Evolutionary conservation across 2,113 vertebrate species (phyloP), one percentile per base, ranked within the genome.

Genomic region (Lycocorax pyrrhopterus): DNA sequence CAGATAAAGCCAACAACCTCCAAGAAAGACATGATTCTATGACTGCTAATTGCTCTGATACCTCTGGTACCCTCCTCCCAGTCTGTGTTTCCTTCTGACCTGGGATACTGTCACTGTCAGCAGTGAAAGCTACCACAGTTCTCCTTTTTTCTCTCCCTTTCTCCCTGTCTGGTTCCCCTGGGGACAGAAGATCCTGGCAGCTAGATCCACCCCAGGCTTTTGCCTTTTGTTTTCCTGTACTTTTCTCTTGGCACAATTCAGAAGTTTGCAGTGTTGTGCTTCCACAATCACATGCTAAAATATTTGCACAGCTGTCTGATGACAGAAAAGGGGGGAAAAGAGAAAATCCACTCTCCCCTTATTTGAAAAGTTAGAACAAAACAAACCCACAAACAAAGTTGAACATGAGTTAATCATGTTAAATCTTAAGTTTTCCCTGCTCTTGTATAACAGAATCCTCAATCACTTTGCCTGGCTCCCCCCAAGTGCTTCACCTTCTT

Each of bases 231-330:
- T 91, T 97, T 91, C 64, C 93, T 90, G 47, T 89, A 60, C 77
- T 95, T 96, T 89, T 85, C 91, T 95, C 92, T 92, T 97, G 96
- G 96, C 96, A 95, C 74, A 47, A 25, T 25, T 71, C 75, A 92
- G 88, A 96, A 84, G 84, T 96, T 96, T 96, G 96, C 93, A 87
- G 91, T 84, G 86, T 93, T 96, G 64, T 96, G 89, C 85, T 96
- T 92, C 95, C 86, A 90, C 78, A 92, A 59, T 96, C 97, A 92
- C 89, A 53, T 92, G 97, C 89, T 92, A 72, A 91, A 90, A 93
- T 96, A 97, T 98, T 97, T 97, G 95, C 93, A 96, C 97, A 98
- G 97, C 96, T 98, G 97, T 77, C 53, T 84, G 74, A 67, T 78
- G 96, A 74, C 26, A 87, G 83, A 94, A 78, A 85, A 43, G 18